phyloP scores from a whole-genome alignment of 2,797 vertebrate genomes.

The Pseudomugil gertrudae region DNA sequence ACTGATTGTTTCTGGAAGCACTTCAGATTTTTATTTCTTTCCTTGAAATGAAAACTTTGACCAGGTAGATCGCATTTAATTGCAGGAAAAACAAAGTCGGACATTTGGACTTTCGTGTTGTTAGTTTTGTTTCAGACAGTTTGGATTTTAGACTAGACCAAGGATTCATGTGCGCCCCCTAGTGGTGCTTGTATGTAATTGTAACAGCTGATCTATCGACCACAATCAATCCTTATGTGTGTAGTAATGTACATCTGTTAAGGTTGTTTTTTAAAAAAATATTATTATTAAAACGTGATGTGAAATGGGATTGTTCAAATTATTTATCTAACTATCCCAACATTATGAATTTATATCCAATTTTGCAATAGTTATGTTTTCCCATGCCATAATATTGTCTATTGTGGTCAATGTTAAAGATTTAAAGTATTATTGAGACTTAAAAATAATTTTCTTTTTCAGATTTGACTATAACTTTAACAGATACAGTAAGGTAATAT shows the following conservation, averaged over 20 bases:
- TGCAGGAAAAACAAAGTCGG: background rate
- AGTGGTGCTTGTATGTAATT: conserved; percentile 2
- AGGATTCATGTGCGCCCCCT: background rate
- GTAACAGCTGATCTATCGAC: too few relatives aligned
- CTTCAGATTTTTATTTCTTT: background rate
- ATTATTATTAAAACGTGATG: too few relatives aligned
- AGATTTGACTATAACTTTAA: background rate
- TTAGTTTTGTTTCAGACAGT: background rate
- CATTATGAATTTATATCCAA: too few relatives aligned
- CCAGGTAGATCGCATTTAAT: conserved; percentile 4
- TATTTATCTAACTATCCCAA: too few relatives aligned
- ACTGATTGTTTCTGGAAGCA: conserved; percentile 5
- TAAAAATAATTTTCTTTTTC: too few relatives aligned
- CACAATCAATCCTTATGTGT: too few relatives aligned
- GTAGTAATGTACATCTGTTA: too few relatives aligned
- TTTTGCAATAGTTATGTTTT: too few relatives aligned
- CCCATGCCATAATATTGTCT: too few relatives aligned
- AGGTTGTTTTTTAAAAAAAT: too few relatives aligned
- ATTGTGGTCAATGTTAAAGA: background rate
- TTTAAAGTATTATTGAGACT: background rate
- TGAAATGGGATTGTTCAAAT: too few relatives aligned
- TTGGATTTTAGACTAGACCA: background rate
- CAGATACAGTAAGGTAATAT: background rate
- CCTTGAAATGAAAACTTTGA: too few relatives aligned
- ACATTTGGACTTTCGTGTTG: accelerated